phyloP scores from a whole-genome alignment of 2,797 vertebrate species.

The Phoebastria nigripes region DNA sequence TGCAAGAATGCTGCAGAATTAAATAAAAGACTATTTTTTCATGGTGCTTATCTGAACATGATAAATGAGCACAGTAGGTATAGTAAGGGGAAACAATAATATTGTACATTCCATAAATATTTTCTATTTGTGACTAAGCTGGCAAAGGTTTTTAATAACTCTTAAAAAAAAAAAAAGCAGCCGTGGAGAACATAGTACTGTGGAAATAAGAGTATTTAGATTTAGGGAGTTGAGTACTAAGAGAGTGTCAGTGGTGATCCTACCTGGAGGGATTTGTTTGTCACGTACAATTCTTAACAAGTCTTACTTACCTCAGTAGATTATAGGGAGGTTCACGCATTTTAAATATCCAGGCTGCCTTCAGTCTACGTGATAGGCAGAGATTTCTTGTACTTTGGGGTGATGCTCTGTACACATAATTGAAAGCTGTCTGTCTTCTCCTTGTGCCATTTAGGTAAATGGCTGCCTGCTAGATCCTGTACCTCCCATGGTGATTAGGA shows the following conservation, averaged over 20 bases:
- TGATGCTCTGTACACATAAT: not conserved
- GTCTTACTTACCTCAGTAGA: not conserved
- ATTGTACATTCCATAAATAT: not conserved
- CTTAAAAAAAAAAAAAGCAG: not conserved
- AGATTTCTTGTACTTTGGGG: not conserved
- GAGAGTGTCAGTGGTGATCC: not conserved
- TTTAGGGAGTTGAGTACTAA: not conserved
- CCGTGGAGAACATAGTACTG: not conserved
- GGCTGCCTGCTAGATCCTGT: slow-evolving; percentile 95
- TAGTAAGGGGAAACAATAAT: not conserved
- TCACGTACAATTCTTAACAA: not conserved
- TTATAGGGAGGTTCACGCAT: not conserved
- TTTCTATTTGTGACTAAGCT: not conserved
- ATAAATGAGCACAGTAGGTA: not conserved
- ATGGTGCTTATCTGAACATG: not conserved
- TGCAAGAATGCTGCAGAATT: not conserved
- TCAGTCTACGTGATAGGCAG: not conserved
- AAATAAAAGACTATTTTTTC: not conserved
- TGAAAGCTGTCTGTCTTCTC: not conserved
- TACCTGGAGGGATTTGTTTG: not conserved
- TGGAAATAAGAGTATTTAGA: not conserved
- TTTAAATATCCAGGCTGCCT: not conserved
- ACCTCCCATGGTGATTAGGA: slow-evolving; percentile 83
- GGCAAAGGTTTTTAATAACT: not conserved
- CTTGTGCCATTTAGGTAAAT: slow-evolving; percentile 79